Evolutionary conservation across 2,113 vertebrate species (phyloP), one percentile per base, ranked within the genome.

Genomic region (Ictalurus furcatus): DNA sequence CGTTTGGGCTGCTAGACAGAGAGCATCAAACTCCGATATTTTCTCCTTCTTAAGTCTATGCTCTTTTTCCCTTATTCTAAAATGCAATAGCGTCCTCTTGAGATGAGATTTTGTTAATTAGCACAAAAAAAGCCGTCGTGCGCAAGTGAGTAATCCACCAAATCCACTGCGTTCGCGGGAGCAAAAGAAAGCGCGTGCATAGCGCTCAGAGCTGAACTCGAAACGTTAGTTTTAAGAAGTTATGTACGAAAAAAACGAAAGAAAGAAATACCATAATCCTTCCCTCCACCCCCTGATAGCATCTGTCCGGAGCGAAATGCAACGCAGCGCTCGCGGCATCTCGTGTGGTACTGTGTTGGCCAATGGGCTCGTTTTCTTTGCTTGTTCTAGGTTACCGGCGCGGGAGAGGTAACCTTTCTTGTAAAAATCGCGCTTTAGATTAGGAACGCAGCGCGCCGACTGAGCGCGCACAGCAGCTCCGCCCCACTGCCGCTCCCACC

Each of bases 321-420:
- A 86, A 44, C 76, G 59, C 79, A 37, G 23, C 7, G 67, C 85
- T 61, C 34, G n/a, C 79, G n/a, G 21, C 61, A 80, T 59, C 58
- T 87, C 69, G 56, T 19, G 44, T 7, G 69, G 79, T 78, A 89
- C 71, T 82, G 79, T 8, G 52, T n/a, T 58, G 79, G 14, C 17
- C 79, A 56, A 6, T 30, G 79, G 17, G n/a, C 30, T 59, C 17
- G 28, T 40, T 34, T n/a, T 73, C 86, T 84, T 81, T 30, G 86
- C 52, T 65, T 90, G 91, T 90, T 69, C 88, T 87, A 91, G 81
- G 89, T 92, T 87, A 89, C 88, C 54, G 73, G 65, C 48, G n/a
- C 28, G 54, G 40, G 21, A 23, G 56, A 83, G n/a, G n/a, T 14
- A 81, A 28, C 1, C 30, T 21, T 59, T 37, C 54, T 13, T 11